Evolutionary conservation across 2,797 vertebrate genomes (phyloP).

Genomic region (Diglossa cyanea): DNA sequence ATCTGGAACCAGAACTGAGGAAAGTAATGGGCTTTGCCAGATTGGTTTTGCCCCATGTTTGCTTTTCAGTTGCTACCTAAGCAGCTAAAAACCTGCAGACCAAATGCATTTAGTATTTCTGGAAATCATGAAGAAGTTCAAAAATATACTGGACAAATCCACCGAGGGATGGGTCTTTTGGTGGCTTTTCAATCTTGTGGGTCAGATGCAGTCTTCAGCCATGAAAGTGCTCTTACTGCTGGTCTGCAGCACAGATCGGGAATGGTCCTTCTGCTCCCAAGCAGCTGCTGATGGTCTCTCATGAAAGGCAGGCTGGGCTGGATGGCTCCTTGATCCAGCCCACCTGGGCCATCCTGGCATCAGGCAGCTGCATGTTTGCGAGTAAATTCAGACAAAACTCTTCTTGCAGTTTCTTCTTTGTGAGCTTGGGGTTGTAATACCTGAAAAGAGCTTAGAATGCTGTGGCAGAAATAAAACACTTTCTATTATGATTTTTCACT

Average conservation of each 20-base stretch:
- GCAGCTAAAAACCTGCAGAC: conserved; percentile 30
- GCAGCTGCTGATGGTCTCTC: neutral
- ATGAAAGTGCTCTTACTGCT: neutral
- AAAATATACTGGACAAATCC: neutral
- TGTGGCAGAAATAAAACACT: neutral
- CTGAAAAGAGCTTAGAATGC: neutral
- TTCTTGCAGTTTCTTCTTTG: neutral
- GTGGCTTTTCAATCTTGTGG: neutral
- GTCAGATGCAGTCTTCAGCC: neutral
- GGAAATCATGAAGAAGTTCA: conserved; percentile 7
- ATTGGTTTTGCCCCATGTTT: conserved; percentile 11
- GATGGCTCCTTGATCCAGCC: neutral
- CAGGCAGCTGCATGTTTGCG: neutral
- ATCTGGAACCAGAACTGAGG: conserved; percentile 38
- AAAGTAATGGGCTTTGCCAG: conserved; percentile 12
- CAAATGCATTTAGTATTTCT: conserved; percentile 5
- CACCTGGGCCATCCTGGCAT: neutral
- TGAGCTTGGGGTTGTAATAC: neutral
- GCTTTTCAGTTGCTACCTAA: conserved; percentile 45
- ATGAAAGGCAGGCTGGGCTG: neutral
- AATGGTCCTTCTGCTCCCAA: neutral
- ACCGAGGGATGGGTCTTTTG: neutral
- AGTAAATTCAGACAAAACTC: neutral
- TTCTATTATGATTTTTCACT: neutral
- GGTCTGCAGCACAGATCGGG: neutral